These are phyloP conservation scores for Cephus cinctus DNA, from an alignment of 1,140 invertebrate genomes.

Conservation along the genomic window DNA sequence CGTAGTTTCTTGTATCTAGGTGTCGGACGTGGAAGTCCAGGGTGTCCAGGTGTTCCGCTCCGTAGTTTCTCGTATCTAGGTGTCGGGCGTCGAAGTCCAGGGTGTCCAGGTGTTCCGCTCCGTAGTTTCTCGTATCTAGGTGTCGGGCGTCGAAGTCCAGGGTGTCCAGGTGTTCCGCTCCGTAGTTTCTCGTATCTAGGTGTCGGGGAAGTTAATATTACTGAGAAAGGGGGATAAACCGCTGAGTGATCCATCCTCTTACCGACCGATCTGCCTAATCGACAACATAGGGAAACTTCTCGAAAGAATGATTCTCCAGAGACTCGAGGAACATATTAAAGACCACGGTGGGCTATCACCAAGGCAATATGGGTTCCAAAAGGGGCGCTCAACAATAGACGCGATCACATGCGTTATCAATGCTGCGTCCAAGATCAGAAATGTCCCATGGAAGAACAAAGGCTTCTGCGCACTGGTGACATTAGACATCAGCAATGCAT, in stretches of 20 bases:
- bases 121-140: no score
- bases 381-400: slow-evolving; percentile 33
- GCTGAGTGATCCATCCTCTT: slow-evolving; percentile 1
- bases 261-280: slow-evolving; percentile 28
- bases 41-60: no score
- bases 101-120: no score
- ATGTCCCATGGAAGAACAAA: not conserved
- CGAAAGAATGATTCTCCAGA: slow-evolving; percentile 19
- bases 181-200: no score
- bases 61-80: no score
- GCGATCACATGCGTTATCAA: slow-evolving; percentile 25
- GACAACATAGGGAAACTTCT: slow-evolving; percentile 24
- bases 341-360: slow-evolving; percentile 11
- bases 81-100: no score
- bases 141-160: no score
- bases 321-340: slow-evolving; percentile 16
- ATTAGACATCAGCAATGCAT: slow-evolving; percentile 27
- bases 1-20: no score
- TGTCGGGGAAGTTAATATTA: slow-evolving; percentile 16
- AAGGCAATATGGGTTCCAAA: slow-evolving; percentile 38
- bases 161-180: no score
- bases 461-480: slow-evolving; percentile 9
- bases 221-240: slow-evolving; percentile 16
- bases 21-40: no score
- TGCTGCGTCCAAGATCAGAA: not conserved